phyloP scores from a whole-genome alignment of 2,113 vertebrate genomes.

The Onychorhynchus coronatus region DNA sequence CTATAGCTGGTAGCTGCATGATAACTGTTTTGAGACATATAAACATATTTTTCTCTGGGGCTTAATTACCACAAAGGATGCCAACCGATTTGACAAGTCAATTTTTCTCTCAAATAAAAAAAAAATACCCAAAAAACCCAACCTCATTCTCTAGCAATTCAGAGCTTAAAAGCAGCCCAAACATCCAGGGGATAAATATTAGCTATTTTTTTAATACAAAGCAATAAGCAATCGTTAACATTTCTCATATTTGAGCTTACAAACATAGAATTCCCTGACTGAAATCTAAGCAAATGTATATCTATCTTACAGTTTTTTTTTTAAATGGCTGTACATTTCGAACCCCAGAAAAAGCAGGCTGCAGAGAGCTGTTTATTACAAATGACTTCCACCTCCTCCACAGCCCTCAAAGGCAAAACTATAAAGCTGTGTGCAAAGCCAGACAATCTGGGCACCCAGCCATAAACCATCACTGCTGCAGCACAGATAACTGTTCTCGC shows the following conservation, averaged over 20 bases:
- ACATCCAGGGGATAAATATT: not conserved
- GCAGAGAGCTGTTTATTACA: constrained; percentile 64
- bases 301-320: not conserved
- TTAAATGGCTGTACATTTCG: not conserved
- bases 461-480: constrained; percentile 82
- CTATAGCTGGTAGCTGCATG: not conserved
- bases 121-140: not conserved
- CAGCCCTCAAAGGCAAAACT: constrained; percentile 73
- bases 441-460: constrained; percentile 85
- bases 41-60: constrained; percentile 41
- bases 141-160: not conserved
- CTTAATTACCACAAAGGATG: constrained; percentile 24
- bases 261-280: not conserved
- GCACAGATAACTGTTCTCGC: constrained; percentile 73
- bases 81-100: not conserved
- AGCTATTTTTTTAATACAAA: not conserved
- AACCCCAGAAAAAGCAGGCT: constrained; percentile 19
- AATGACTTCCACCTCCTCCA: constrained; percentile 64
- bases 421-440: constrained; percentile 71
- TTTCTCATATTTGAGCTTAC: not conserved
- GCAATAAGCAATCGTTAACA: not conserved
- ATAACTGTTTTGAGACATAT: constrained; percentile 7
- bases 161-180: not conserved
- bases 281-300: not conserved
- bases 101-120: not conserved